phyloP scores from a whole-genome alignment of 2,797 vertebrate species.

The Tenualosa ilisha region DNA sequence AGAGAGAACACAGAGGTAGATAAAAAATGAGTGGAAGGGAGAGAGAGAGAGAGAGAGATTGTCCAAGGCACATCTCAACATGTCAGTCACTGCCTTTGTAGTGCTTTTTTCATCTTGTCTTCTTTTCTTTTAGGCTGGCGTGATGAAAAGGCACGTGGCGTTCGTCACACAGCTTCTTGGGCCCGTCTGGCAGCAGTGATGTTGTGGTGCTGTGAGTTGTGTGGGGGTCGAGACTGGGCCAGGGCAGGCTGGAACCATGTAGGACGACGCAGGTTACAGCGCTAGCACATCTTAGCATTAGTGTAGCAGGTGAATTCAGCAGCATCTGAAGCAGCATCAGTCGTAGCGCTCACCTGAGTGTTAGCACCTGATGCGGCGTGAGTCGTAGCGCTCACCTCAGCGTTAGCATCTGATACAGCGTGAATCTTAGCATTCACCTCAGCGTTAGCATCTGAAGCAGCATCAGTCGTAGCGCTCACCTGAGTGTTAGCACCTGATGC shows the following conservation, averaged over 20 bases:
- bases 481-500: too few relatives aligned
- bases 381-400: not conserved
- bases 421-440: not conserved
- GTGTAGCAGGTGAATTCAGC: too few relatives aligned
- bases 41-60: not conserved
- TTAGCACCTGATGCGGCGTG: not conserved
- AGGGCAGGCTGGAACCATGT: too few relatives aligned
- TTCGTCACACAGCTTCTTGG: not conserved
- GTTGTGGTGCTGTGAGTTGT: too few relatives aligned
- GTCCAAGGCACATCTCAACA: not conserved
- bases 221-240: too few relatives aligned
- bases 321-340: too few relatives aligned
- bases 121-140: not conserved
- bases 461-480: too few relatives aligned
- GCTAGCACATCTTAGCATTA: too few relatives aligned
- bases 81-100: not conserved
- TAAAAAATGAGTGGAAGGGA: not conserved
- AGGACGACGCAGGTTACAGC: too few relatives aligned
- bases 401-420: not conserved
- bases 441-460: not conserved
- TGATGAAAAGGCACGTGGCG: not conserved
- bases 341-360: too few relatives aligned
- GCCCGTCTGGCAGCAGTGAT: not conserved
- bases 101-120: not conserved
- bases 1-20: not conserved